These are phyloP conservation scores for Mantis religiosa DNA, from an alignment of 2,888 invertebrate genomes.

Conservation along the genomic window DNA sequence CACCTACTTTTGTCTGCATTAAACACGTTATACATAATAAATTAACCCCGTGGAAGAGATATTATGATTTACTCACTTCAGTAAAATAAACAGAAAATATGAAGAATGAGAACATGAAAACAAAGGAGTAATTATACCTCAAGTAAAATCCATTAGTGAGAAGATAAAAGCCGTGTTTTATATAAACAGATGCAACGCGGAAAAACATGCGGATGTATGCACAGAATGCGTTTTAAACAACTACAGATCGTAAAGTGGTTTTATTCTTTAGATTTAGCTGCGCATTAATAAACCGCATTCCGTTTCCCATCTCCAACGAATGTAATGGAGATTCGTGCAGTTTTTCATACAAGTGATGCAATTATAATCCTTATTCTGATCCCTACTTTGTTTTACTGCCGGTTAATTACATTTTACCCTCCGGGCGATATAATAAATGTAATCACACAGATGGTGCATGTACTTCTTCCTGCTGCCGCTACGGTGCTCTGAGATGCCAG, in stretches of 20 bases:
- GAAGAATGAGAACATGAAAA: no score
- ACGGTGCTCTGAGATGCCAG: neutral
- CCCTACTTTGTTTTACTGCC: neutral
- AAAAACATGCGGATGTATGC: neutral
- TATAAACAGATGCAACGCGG: no score
- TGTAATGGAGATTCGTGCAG: neutral
- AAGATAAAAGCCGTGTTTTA: no score
- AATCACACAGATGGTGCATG: neutral
- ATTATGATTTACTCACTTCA: no score
- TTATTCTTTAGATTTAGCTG: neutral
- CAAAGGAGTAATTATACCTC: no score
- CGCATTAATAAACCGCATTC: neutral
- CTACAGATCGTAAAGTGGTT: neutral
- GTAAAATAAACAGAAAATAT: no score
- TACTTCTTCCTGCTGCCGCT: neutral
- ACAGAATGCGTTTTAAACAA: neutral
- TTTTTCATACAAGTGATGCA: neutral
- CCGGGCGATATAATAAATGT: neutral
- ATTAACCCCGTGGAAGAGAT: no score
- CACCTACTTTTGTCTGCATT: no score
- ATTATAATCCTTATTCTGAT: slow-evolving; percentile 8
- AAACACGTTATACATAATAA: no score
- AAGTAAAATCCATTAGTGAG: no score
- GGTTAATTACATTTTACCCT: slow-evolving; percentile 1
- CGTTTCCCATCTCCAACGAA: neutral